These are phyloP conservation scores for Tympanoctomys barrerae DNA, from an alignment of 2,797 vertebrate species.

Conservation along the genomic window DNA sequence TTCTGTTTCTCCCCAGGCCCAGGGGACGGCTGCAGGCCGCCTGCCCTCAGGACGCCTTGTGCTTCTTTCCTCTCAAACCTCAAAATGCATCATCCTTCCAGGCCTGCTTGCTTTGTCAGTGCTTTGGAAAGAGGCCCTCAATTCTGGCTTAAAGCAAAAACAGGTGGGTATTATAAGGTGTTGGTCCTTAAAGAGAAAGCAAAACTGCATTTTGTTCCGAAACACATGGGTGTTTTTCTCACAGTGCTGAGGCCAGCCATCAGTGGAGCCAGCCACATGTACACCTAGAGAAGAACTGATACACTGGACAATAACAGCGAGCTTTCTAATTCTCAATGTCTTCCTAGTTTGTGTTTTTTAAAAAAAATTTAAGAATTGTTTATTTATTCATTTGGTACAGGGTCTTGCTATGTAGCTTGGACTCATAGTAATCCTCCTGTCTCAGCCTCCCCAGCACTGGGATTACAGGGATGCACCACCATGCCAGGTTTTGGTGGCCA, in stretches of 20 bases:
- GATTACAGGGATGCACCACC: no score
- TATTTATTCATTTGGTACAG: no score
- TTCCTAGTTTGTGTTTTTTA: slow-evolving; percentile 29
- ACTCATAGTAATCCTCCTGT: no score
- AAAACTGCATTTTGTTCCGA: neutral
- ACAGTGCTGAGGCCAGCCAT: neutral
- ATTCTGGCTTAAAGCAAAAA: neutral
- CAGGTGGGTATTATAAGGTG: neutral
- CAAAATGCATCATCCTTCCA: neutral
- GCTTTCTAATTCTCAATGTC: slow-evolving; percentile 7
- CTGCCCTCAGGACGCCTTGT: neutral
- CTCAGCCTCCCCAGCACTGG: no score
- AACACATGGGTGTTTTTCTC: neutral
- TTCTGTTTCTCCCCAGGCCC: neutral
- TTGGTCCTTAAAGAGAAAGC: neutral
- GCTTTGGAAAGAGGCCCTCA: neutral
- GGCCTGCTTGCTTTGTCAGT: neutral
- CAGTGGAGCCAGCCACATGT: neutral
- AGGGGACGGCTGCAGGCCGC: neutral
- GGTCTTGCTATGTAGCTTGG: no score
- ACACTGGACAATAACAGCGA: neutral
- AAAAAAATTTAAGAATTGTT: no score
- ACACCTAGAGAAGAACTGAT: neutral
- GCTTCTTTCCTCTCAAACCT: neutral
- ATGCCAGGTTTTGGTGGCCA: no score